Evolutionary conservation across 1,140 invertebrate species (phyloP).

Genomic region (Aphis craccivora): DNA sequence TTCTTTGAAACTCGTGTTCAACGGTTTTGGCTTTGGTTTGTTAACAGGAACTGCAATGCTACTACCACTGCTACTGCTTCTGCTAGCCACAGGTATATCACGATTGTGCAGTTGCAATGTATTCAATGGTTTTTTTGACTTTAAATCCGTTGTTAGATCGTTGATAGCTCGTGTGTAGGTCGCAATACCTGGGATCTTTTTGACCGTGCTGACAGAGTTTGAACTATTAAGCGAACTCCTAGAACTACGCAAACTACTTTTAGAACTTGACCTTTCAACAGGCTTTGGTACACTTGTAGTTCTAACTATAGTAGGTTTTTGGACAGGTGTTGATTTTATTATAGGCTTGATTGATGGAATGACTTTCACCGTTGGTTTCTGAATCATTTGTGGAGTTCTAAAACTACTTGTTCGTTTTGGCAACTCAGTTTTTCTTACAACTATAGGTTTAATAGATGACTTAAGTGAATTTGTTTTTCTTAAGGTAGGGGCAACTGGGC

Average conservation of each 20-base stretch:
- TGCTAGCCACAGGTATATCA: constrained; percentile 62
- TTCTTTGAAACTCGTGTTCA: constrained; percentile 64
- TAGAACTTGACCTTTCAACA: constrained; percentile 72
- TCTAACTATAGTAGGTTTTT: constrained; percentile 55
- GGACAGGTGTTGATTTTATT: constrained; percentile 61
- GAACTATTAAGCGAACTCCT: constrained; percentile 82
- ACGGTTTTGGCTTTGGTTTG: constrained; percentile 59
- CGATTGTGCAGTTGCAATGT: constrained; percentile 73
- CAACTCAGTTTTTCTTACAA: background rate
- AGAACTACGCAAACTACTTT: constrained; percentile 81
- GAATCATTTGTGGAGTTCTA: constrained; percentile 58
- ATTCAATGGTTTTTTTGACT: constrained; percentile 61
- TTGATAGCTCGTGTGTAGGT: constrained; percentile 63
- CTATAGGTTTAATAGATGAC: background rate
- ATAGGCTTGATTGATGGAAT: background rate
- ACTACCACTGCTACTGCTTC: constrained; percentile 54
- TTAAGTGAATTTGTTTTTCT: constrained; percentile 20
- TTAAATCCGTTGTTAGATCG: constrained; percentile 62
- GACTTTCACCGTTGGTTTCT: background rate
- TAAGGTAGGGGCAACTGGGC: constrained; percentile 61
- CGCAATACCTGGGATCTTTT: constrained; percentile 66
- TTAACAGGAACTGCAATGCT: constrained; percentile 59
- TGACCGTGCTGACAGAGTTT: constrained; percentile 80
- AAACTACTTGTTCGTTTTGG: constrained; percentile 58
- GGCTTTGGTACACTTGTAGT: constrained; percentile 57